Conservation (phyloP, 2,888 invertebrate species). For the Orthosia incerta region DNA sequence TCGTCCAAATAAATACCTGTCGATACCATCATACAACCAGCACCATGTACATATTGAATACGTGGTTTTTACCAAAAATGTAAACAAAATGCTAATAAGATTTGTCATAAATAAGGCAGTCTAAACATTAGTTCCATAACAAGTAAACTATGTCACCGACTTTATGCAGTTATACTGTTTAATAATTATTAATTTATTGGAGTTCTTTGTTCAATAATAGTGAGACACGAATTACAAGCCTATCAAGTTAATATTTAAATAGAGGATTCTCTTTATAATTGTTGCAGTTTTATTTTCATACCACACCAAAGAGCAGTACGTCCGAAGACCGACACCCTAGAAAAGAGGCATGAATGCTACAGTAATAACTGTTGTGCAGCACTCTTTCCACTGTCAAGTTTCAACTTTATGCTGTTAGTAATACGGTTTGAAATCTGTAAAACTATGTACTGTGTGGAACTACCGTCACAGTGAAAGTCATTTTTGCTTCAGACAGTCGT, state of each 20-base stretch:
- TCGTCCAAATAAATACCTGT: too few species aligned
- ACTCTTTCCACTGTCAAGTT: not conserved
- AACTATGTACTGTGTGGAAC: too few species aligned
- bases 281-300: constrained; percentile 64
- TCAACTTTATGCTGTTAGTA: too few species aligned
- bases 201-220: constrained; percentile 80
- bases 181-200: constrained; percentile 74
- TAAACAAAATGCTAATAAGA: not conserved
- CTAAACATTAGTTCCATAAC: constrained; percentile 43
- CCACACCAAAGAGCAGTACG: not conserved
- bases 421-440: too few species aligned
- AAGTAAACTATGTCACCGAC: constrained; percentile 47
- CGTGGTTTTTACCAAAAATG: too few species aligned
- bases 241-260: constrained; percentile 85
- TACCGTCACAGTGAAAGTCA: too few species aligned
- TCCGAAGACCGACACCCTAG: too few species aligned
- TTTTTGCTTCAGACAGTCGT: too few species aligned
- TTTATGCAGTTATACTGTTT: constrained; percentile 57
- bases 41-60: not conserved
- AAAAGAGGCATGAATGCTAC: too few species aligned
- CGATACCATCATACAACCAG: too few species aligned
- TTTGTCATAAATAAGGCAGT: not conserved
- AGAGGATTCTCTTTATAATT: constrained; percentile 84
- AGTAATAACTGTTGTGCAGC: too few species aligned
- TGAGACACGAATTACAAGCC: constrained; percentile 85